Base-by-base conservation (phyloP, 2,113 vertebrate species). In the Ammospiza nelsoni region DNA sequence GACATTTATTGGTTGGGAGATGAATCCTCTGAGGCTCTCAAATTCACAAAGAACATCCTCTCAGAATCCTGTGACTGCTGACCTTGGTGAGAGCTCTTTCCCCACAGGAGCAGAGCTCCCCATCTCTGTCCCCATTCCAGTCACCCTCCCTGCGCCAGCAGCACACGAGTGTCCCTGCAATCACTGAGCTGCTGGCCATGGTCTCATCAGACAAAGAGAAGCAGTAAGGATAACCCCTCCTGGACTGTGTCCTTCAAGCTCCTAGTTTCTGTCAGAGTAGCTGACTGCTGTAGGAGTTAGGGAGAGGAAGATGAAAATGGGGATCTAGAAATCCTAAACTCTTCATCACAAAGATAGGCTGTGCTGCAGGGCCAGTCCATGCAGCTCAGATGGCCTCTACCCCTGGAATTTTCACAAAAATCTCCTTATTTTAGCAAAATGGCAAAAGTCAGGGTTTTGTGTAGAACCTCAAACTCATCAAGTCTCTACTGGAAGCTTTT, bases 101-200 rank as follows among this genome's bases (percentile, higher is more conserved):
- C 35, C 68, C 5, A 2, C n/a, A 87, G 28, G 29, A 63, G 16
- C 44, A 55, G 35, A 89, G 33, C 19, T 44, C 46, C 49, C 11
- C n/a, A 19, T 62, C 22, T 39, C 19, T 0, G 0, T 72, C 44
- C 13, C 27, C 9, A 27, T 41, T 6, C 54, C 8, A 8, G 10
- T 61, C 24, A 51, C 18, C 1, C 0, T 52, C 22, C 11, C 22
- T 5, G 7, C 17, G 33, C 49, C 3, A 3, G 29, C 48, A 95
- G 29, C 27, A 33, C 0, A 0, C 0, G 3, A 48, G 5, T 17
- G 55, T 61, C 27, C 49, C 31, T 57, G 72, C 54, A 61, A 11
- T 76, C 1, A 11, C 44, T 67, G 28, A 81, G 84, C 55, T 78
- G 27, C 29, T 67, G 65, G 51, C 33, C 1, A 0, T 31, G 54